These are phyloP conservation scores for Halisarca cf. caerulea DNA, from an alignment of 37 sponge, comb jelly and placozoan species.

Conservation along the genomic window DNA sequence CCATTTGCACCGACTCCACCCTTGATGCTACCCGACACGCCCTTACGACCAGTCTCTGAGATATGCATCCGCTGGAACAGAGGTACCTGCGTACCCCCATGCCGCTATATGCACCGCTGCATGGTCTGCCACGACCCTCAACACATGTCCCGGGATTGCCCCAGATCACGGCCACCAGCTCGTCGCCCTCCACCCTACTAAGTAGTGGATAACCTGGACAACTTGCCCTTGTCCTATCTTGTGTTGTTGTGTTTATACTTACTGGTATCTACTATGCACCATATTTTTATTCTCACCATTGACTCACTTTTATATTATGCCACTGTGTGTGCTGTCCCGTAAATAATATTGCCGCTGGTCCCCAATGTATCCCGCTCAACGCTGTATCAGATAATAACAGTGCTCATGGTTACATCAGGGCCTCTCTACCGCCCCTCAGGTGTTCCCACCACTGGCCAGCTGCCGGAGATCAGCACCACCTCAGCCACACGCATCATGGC, in stretches of 20 bases:
- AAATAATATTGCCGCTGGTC: no score
- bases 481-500: not conserved
- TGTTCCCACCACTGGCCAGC: not conserved
- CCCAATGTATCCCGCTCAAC: no score
- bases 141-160: not conserved
- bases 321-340: no score
- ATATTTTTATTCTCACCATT: no score
- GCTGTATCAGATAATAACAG: no score
- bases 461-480: not conserved
- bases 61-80: slow-evolving; percentile 3
- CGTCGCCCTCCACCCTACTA: not conserved
- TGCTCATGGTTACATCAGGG: no score
- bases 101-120: not conserved
- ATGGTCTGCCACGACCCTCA: not conserved
- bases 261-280: no score
- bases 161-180: not conserved
- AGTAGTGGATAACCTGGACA: no score
- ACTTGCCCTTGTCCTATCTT: no score
- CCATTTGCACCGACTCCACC: not conserved
- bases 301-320: no score
- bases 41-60: not conserved
- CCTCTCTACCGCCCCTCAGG: not conserved
- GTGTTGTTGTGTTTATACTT: no score
- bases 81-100: not conserved
- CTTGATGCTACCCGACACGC: not conserved